Evolutionary conservation across 2,797 vertebrate species (phyloP).

Genomic region (Otolemur crassicaudatus): DNA sequence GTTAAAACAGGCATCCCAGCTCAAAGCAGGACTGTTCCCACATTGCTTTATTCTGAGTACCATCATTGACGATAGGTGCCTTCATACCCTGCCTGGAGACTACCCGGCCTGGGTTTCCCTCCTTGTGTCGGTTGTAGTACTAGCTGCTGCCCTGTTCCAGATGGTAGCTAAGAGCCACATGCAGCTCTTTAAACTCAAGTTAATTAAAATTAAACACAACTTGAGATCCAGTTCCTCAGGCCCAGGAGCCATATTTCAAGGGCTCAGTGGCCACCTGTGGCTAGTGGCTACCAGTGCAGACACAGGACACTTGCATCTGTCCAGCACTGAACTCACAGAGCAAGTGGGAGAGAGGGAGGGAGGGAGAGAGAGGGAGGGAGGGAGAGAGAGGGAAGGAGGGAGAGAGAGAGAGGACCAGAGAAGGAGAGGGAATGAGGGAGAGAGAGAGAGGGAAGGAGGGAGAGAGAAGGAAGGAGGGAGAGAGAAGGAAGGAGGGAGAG

Average conservation of each 20-base stretch:
- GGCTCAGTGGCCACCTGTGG: neutral
- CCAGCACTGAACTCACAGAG: neutral
- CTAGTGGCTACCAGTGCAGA: neutral
- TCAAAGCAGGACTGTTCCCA: neutral
- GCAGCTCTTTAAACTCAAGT: constrained; percentile 1
- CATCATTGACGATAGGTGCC: neutral
- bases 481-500: neutral
- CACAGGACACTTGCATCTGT: neutral
- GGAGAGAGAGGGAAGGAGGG: neutral
- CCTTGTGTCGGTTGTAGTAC: neutral
- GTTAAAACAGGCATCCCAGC: neutral
- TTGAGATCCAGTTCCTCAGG: neutral
- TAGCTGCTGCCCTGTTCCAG: neutral
- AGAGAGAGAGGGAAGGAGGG: neutral
- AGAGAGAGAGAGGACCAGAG: too few species aligned
- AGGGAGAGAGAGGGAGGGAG: too few species aligned
- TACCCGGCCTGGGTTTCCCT: neutral
- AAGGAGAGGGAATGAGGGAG: neutral
- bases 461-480: neutral
- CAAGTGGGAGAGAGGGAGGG: neutral
- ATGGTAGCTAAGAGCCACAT: neutral
- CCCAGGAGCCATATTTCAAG: neutral
- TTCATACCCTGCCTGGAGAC: neutral
- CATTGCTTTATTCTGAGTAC: neutral
- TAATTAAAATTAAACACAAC: constrained; percentile 4